Evolutionary conservation across 35 echinoderm and acorn worm genomes (phyloP).

Genomic region (Lytechinus variegatus): DNA sequence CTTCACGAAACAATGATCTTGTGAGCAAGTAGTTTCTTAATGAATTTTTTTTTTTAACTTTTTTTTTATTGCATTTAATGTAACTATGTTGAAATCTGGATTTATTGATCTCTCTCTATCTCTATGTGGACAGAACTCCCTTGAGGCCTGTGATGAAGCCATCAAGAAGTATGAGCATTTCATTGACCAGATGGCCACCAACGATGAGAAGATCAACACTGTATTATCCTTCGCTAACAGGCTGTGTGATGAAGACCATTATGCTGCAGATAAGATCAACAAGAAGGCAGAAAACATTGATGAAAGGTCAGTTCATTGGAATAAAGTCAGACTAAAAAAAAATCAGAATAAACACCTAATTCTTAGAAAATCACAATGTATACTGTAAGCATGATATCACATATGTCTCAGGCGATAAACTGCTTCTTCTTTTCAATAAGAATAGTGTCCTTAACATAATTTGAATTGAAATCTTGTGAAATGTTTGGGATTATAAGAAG

Average conservation of each 20-base stretch:
- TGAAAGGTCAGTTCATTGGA: slow-evolving; percentile 86
- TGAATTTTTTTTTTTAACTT: too few relatives aligned
- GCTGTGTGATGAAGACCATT: slow-evolving; percentile 97
- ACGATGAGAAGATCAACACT: slow-evolving; percentile 98
- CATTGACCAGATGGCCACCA: slow-evolving; percentile 89
- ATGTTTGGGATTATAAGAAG: too few relatives aligned
- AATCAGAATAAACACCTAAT: too few relatives aligned
- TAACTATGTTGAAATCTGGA: not conserved
- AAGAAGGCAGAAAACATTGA: slow-evolving; percentile 98
- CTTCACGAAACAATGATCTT: too few relatives aligned
- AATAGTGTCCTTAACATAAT: too few relatives aligned
- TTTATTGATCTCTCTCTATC: not conserved
- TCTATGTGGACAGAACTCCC: slow-evolving; percentile 53
- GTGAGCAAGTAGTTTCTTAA: too few relatives aligned
- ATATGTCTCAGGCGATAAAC: too few relatives aligned
- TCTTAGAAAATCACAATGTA: too few relatives aligned
- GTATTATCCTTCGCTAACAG: slow-evolving; percentile 82
- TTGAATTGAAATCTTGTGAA: too few relatives aligned
- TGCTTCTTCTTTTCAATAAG: too few relatives aligned
- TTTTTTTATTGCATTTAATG: too few relatives aligned
- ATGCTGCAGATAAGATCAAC: slow-evolving; percentile 98
- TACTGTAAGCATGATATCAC: not conserved
- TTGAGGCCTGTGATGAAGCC: slow-evolving; percentile 95
- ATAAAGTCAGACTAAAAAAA: too few relatives aligned
- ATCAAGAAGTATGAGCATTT: slow-evolving; percentile 99